phyloP scores from a whole-genome alignment of 2,888 invertebrate genomes.

The Clunio marinus region DNA sequence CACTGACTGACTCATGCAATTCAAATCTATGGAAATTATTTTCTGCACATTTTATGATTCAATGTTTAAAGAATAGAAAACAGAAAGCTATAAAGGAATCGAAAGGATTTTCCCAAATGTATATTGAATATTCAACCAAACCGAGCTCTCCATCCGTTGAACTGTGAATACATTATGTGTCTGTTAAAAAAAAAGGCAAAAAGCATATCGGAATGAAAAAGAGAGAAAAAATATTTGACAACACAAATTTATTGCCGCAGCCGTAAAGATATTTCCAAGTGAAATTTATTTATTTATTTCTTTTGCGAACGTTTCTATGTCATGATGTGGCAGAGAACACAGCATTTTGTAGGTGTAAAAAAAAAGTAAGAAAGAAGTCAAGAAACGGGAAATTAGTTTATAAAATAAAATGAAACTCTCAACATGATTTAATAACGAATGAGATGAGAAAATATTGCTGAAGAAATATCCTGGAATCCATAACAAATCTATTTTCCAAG shows the following conservation, averaged over 20 bases:
- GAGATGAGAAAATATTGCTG: background rate
- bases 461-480: background rate
- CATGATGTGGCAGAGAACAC: background rate
- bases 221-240: background rate
- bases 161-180: slow-evolving; percentile 5
- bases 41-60: no score
- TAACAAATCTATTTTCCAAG: background rate
- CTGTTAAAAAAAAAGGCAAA: no score
- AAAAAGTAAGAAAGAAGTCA: background rate
- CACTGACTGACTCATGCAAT: no score
- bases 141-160: background rate
- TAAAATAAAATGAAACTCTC: slow-evolving; percentile 19
- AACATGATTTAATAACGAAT: background rate
- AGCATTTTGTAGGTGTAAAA: no score
- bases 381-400: slow-evolving; percentile 27
- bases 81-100: no score
- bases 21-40: no score
- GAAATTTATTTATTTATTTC: slow-evolving; percentile 1
- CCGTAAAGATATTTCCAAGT: slow-evolving; percentile 1
- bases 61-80: no score
- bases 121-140: no score
- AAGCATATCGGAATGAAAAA: background rate
- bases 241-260: background rate
- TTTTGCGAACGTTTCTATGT: background rate
- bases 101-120: no score